Percentiles rank a stretch among this genome's conserved stretches.
phyloP scores from a whole-genome alignment of 2,113 vertebrate species.

The Monarcha castaneiventris region DNA sequence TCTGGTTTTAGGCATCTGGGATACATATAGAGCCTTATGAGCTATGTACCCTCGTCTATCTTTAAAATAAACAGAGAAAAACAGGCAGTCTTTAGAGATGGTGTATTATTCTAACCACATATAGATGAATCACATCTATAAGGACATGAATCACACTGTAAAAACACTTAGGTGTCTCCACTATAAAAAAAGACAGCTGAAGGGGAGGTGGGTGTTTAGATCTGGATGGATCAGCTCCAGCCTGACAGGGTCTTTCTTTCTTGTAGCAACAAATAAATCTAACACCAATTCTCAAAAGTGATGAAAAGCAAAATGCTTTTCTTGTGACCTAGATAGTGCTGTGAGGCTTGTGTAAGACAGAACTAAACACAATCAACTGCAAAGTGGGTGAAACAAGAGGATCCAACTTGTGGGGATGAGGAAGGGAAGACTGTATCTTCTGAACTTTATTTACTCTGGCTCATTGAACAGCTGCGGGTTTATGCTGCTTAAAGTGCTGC shows the following conservation, averaged over 20 bases:
- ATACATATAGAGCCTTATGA: not conserved
- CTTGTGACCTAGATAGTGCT: not conserved
- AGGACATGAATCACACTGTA: not conserved
- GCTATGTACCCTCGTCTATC: not conserved
- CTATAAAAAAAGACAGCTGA: not conserved
- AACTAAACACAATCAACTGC: not conserved
- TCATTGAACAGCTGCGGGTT: not conserved
- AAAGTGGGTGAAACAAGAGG: not conserved
- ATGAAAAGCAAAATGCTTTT: not conserved
- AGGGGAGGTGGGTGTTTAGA: not conserved
- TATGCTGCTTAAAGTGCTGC: not conserved
- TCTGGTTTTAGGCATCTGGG: not conserved
- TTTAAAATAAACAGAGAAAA: not conserved
- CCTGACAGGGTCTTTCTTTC: not conserved
- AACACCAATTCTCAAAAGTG: not conserved
- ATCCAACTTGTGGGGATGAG: not conserved
- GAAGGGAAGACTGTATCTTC: not conserved
- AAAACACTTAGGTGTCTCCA: not conserved
- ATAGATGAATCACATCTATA: not conserved
- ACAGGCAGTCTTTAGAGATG: not conserved
- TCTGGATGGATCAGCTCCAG: not conserved
- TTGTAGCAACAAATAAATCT: not conserved
- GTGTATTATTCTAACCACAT: not conserved
- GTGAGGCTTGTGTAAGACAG: not conserved
- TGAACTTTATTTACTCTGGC: not conserved